These are phyloP conservation scores for Protomyctophum bolini DNA, from an alignment of 2,113 vertebrate genomes.

Conservation along the genomic window DNA sequence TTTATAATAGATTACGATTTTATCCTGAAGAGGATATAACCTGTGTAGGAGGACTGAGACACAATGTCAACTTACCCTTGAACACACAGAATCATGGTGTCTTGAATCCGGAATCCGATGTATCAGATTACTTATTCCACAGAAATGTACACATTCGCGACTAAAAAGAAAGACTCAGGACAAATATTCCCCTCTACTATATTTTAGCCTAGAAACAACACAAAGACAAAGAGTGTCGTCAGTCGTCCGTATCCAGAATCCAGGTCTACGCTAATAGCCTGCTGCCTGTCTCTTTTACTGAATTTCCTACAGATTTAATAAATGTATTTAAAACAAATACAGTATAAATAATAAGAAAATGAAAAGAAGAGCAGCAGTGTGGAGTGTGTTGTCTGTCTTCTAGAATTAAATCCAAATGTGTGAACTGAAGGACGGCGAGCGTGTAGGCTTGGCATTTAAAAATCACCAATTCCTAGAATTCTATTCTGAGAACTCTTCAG, in stretches of 20 bases:
- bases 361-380: conserved; percentile 9
- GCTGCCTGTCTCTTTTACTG: background rate
- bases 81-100: conserved; percentile 82
- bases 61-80: conserved; percentile 75
- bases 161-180: background rate
- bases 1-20: no score
- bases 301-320: background rate
- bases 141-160: background rate
- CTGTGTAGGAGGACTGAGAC: background rate
- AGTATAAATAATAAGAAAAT: no score
- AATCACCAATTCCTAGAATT: conserved; percentile 79
- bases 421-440: conserved; percentile 51
- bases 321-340: no score
- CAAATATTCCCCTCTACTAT: background rate
- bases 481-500: conserved; percentile 79
- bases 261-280: conserved; percentile 1
- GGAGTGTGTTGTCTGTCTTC: conserved; percentile 57
- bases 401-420: conserved; percentile 47
- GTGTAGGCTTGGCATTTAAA: conserved; percentile 72
- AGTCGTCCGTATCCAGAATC: background rate
- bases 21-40: no score
- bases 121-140: background rate
- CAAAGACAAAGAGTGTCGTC: conserved; percentile 2
- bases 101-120: conserved; percentile 32
- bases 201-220: background rate